These are phyloP conservation scores for Channa argus DNA, from an alignment of 2,113 vertebrate species.

Conservation along the genomic window DNA sequence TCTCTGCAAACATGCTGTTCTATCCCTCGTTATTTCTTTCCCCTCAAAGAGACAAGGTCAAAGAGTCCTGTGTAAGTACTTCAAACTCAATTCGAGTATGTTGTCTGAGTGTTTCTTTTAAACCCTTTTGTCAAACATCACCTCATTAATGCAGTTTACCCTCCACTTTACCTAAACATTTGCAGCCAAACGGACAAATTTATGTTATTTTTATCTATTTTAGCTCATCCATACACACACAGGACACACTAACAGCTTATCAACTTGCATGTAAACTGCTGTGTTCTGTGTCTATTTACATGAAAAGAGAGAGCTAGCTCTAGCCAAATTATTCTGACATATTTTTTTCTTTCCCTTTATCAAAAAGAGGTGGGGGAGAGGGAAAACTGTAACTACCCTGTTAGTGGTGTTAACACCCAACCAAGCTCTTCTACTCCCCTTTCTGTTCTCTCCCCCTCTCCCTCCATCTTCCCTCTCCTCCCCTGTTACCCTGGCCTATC, in stretches of 20 bases:
- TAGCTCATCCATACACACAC: constrained; percentile 2
- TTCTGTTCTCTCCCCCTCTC: constrained; percentile 23
- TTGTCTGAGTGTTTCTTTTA: constrained; percentile 47
- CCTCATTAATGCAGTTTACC: constrained; percentile 42
- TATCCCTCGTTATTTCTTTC: constrained; percentile 64
- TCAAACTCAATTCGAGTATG: constrained; percentile 66
- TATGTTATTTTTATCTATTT: constrained; percentile 28
- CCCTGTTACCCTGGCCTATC: constrained; percentile 81
- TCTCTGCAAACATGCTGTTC: constrained; percentile 70
- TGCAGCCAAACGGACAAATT: constrained; percentile 25
- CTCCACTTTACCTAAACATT: constrained; percentile 23
- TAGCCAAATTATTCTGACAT: constrained; percentile 57
- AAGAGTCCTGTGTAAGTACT: constrained; percentile 66
- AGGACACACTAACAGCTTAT: constrained; percentile 33
- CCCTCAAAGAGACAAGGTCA: constrained; percentile 78
- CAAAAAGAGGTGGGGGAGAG: constrained; percentile 39
- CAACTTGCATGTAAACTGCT: constrained; percentile 47
- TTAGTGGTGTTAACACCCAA: constrained; percentile 79
- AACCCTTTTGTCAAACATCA: constrained; percentile 38
- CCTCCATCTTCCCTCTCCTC: constrained; percentile 46
- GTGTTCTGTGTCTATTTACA: constrained; percentile 53
- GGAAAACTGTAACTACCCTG: constrained; percentile 70
- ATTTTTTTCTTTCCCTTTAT: constrained; percentile 40
- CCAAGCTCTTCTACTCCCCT: constrained; percentile 48
- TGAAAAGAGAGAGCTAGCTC: constrained; percentile 45